A percentile compares a stretch with the other conserved stretches of the same genome.
Conservation (phyloP, 2,113 vertebrate genomes). For the Nannobrachium achirus region DNA sequence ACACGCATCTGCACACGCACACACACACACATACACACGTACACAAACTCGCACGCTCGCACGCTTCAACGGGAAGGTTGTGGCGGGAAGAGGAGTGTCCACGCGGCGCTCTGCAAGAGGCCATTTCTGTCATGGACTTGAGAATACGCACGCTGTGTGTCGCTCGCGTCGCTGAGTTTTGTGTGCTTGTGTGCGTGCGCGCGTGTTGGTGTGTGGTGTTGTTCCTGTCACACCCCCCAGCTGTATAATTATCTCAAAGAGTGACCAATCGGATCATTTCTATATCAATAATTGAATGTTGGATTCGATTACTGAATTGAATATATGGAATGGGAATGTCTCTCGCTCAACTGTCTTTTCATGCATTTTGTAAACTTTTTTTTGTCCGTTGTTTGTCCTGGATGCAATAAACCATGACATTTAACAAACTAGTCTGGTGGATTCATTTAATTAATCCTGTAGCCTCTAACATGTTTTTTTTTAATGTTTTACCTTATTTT, state of each 20-base stretch:
- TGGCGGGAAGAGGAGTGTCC: background rate
- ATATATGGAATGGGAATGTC: constrained; percentile 54
- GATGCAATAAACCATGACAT: constrained; percentile 74
- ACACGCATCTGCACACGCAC: constrained; percentile 3
- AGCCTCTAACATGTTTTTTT: no score
- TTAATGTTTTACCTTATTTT: no score
- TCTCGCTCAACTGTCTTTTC: constrained; percentile 28
- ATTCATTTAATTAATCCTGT: no score
- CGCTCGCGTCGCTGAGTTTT: constrained; percentile 20
- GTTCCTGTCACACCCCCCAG: constrained; percentile 1
- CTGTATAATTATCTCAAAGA: constrained; percentile 31
- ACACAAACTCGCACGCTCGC: background rate
- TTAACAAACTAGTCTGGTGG: constrained; percentile 38
- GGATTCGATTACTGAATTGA: constrained; percentile 46
- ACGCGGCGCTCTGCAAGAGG: background rate
- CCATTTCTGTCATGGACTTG: constrained; percentile 38
- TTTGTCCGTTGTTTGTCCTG: constrained; percentile 43
- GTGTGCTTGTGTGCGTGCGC: constrained; percentile 2
- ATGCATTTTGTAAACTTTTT: constrained; percentile 67
- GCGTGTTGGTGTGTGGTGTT: constrained; percentile 31
- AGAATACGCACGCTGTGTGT: constrained; percentile 7
- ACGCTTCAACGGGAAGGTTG: background rate
- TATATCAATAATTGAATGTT: constrained; percentile 13
- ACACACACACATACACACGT: background rate
- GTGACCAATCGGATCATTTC: constrained; percentile 34